Evolutionary conservation across 2,797 vertebrate species (phyloP).

Genomic region (Gadopsis bispinosus): DNA sequence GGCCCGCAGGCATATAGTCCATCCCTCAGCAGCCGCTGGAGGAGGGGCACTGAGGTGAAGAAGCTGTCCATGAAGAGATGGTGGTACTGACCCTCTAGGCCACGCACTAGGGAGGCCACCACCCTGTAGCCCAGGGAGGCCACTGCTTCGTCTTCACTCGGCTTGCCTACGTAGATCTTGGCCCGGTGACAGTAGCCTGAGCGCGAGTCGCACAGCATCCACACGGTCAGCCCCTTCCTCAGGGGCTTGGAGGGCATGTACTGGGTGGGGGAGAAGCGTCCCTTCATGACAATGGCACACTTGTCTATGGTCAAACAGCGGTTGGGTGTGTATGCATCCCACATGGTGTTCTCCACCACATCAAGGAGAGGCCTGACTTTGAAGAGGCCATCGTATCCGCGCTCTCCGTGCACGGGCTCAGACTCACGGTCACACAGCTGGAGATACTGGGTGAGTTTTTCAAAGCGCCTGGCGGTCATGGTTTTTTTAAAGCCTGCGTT

Average conservation of each 20-base stretch:
- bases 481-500: constrained; percentile 89
- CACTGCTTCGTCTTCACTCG: constrained; percentile 70
- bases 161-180: constrained; percentile 83
- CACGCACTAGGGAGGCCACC: constrained; percentile 84
- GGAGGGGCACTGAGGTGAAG: constrained; percentile 86
- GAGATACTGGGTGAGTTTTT: constrained; percentile 88
- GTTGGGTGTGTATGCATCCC: constrained; percentile 86
- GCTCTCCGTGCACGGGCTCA: constrained; percentile 84
- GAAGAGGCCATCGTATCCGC: constrained; percentile 86
- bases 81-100: constrained; percentile 86
- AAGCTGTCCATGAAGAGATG: constrained; percentile 89
- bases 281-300: constrained; percentile 83
- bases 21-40: constrained; percentile 84
- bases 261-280: constrained; percentile 85
- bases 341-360: constrained; percentile 87
- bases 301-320: constrained; percentile 87
- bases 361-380: constrained; percentile 88
- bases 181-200: constrained; percentile 88
- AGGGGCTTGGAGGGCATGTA: constrained; percentile 88
- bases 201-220: constrained; percentile 89
- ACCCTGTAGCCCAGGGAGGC: constrained; percentile 77
- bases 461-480: constrained; percentile 87
- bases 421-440: constrained; percentile 87
- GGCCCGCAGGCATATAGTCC: constrained; percentile 87
- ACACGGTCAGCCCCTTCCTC: constrained; percentile 87